These are phyloP conservation scores for Potamarius usumacintae DNA, from an alignment of 2,113 vertebrate species.

Conservation along the genomic window DNA sequence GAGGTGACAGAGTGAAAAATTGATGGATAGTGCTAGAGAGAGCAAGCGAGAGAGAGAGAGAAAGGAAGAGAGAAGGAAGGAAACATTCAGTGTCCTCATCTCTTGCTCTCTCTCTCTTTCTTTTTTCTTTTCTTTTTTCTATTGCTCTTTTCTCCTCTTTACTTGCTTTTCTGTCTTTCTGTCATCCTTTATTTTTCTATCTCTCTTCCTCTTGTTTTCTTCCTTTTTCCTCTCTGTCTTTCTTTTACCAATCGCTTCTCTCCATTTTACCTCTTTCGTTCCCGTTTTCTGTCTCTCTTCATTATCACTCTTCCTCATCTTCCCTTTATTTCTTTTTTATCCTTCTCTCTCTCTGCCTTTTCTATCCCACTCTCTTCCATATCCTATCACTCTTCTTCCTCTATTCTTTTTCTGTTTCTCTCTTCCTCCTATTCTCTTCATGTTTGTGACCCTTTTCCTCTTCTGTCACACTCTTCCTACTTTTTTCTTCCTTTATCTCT, in stretches of 20 bases:
- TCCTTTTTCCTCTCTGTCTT: neutral
- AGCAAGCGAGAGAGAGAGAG: conserved; percentile 2
- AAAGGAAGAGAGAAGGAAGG: neutral
- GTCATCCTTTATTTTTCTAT: neutral
- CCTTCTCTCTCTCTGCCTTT: neutral
- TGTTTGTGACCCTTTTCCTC: neutral
- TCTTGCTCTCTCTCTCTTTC: neutral
- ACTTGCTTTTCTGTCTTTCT: neutral
- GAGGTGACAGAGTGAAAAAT: too few species aligned
- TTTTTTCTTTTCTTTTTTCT: neutral
- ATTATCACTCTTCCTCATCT: neutral
- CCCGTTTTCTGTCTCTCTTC: neutral
- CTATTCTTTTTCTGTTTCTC: neutral
- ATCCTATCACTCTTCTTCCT: neutral
- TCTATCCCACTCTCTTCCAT: neutral
- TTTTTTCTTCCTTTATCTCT: neutral
- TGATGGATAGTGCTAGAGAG: conserved; percentile 36
- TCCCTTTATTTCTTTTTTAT: neutral
- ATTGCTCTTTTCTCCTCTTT: neutral
- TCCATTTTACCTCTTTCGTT: neutral
- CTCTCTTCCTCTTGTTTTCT: neutral
- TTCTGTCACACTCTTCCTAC: neutral
- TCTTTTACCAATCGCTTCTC: neutral
- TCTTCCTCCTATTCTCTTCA: neutral
- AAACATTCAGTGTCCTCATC: neutral